These are phyloP conservation scores for Ceyx erithaca DNA, from an alignment of 2,797 vertebrate species.

Conservation along the genomic window DNA sequence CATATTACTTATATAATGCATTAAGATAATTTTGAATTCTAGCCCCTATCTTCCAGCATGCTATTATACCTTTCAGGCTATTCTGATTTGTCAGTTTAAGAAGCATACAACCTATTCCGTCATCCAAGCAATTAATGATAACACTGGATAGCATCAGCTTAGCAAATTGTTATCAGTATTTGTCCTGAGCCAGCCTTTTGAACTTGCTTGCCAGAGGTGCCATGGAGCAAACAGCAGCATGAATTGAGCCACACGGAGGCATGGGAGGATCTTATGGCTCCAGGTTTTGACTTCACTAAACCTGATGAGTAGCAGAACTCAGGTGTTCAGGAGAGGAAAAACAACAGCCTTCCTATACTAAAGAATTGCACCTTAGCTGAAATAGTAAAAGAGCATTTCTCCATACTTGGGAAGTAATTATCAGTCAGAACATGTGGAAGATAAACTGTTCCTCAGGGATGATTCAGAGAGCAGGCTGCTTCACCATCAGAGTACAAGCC, in stretches of 20 bases:
- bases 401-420: background rate
- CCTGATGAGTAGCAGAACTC: background rate
- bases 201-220: background rate
- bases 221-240: background rate
- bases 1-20: background rate
- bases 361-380: background rate
- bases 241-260: background rate
- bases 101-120: background rate
- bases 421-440: background rate
- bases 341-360: background rate
- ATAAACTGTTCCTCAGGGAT: background rate
- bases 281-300: background rate
- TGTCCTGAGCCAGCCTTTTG: background rate
- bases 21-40: background rate
- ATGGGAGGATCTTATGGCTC: background rate
- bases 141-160: background rate
- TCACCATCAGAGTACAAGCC: fast-evolving
- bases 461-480: background rate
- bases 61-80: background rate
- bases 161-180: background rate
- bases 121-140: background rate
- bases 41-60: background rate
- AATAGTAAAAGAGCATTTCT: background rate
- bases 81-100: background rate
- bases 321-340: background rate